Evolutionary conservation across 2,888 invertebrate genomes (phyloP).

Genomic region (Eupithecia abbreviata): DNA sequence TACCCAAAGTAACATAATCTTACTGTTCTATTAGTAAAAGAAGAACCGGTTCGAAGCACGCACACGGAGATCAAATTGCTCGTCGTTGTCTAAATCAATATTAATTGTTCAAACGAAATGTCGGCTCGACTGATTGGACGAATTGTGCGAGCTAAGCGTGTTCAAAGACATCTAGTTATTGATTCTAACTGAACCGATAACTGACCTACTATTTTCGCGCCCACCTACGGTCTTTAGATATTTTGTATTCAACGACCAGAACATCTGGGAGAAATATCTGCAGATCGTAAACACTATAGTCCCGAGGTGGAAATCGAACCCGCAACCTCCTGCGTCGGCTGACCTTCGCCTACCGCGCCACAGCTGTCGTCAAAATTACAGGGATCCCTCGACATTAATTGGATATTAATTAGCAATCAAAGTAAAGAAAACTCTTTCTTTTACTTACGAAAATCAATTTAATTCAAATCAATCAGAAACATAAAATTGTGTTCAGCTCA

Average conservation of each 20-base stretch:
- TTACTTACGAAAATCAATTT: neutral
- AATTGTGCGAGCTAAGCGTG: constrained; percentile 18
- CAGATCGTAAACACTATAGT: too few relatives aligned
- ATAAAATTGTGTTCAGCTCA: neutral
- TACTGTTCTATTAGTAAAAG: neutral
- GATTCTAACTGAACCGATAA: too few relatives aligned
- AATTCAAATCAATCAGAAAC: neutral
- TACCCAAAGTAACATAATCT: neutral
- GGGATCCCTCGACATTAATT: too few relatives aligned
- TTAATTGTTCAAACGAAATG: constrained; percentile 51
- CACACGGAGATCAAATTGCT: constrained; percentile 20
- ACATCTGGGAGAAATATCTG: too few relatives aligned
- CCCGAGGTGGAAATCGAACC: too few relatives aligned
- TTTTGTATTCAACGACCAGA: too few relatives aligned
- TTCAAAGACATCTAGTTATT: neutral
- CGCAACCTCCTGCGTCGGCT: too few relatives aligned
- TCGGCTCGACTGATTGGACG: constrained; percentile 51
- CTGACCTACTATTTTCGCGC: too few relatives aligned
- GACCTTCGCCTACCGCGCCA: too few relatives aligned
- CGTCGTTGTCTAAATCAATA: constrained; percentile 54
- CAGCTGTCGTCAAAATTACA: too few relatives aligned
- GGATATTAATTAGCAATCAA: too few relatives aligned
- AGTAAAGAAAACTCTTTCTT: neutral
- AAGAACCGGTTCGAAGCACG: neutral
- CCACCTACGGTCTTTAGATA: too few relatives aligned